These are phyloP conservation scores for Gymnocephalus cernua DNA, from an alignment of 2,113 vertebrate species.

Conservation along the genomic window DNA sequence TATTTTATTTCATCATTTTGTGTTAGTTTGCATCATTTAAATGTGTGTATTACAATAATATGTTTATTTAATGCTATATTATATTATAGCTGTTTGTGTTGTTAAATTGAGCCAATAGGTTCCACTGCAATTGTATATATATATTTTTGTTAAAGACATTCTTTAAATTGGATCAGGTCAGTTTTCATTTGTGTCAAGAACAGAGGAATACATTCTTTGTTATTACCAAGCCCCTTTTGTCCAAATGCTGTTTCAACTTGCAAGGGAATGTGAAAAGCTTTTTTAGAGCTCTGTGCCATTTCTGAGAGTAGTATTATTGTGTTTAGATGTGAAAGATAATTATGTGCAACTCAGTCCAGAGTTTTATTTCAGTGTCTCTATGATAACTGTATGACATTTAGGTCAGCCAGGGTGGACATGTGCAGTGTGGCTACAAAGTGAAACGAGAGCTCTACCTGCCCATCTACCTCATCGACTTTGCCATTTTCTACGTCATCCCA, in stretches of 20 bases:
- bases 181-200: neutral
- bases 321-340: constrained; percentile 5
- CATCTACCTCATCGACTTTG: constrained; percentile 89
- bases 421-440: constrained; percentile 87
- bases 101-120: no score
- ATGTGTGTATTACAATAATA: no score
- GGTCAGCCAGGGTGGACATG: constrained; percentile 67
- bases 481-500: constrained; percentile 86
- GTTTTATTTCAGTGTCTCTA: neutral
- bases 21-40: no score
- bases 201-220: constrained; percentile 1
- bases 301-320: constrained; percentile 18
- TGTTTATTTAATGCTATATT: no score
- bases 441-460: constrained; percentile 88
- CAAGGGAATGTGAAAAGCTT: constrained; percentile 21
- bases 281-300: constrained; percentile 5
- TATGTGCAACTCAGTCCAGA: neutral
- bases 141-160: no score
- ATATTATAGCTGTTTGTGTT: no score
- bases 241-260: constrained; percentile 9
- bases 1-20: no score
- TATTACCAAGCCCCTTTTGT: constrained; percentile 3
- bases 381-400: constrained; percentile 43
- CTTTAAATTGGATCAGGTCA: no score
- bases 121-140: no score